Evolutionary conservation across 2,888 invertebrate species (phyloP).

Genomic region (Amphipyra tragopoginis): DNA sequence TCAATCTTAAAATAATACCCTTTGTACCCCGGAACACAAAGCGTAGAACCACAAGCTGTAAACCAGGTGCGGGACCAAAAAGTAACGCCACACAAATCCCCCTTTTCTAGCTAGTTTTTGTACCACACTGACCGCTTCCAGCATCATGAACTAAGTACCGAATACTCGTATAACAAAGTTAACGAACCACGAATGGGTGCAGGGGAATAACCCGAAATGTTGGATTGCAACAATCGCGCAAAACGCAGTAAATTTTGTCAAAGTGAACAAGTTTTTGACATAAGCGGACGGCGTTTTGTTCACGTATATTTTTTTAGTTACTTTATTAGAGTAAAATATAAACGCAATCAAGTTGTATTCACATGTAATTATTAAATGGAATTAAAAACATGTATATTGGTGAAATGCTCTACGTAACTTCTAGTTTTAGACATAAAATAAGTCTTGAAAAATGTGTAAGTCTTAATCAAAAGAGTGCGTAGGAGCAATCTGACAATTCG

Average conservation of each 20-base stretch:
- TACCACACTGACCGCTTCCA: slow-evolving; percentile 60
- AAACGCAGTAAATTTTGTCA: slow-evolving; percentile 81
- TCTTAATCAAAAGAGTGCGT: too few relatives aligned
- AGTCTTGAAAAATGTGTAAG: too few relatives aligned
- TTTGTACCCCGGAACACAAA: slow-evolving; percentile 17
- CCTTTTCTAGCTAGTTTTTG: slow-evolving; percentile 53
- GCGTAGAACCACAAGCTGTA: slow-evolving; percentile 15
- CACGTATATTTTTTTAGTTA: neutral
- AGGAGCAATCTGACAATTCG: too few relatives aligned
- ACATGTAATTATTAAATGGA: too few relatives aligned
- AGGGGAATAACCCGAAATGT: slow-evolving; percentile 81
- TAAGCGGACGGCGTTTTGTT: slow-evolving; percentile 48
- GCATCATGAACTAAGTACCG: slow-evolving; percentile 82
- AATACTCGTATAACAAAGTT: slow-evolving; percentile 85
- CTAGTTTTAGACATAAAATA: too few relatives aligned
- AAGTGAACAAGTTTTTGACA: slow-evolving; percentile 63
- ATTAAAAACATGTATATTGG: too few relatives aligned
- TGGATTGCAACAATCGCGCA: slow-evolving; percentile 84
- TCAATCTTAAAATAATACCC: too few relatives aligned
- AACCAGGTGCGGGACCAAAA: slow-evolving; percentile 32
- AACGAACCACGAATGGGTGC: slow-evolving; percentile 87
- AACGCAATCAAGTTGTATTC: too few relatives aligned
- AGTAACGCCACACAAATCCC: slow-evolving; percentile 34
- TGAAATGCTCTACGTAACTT: too few relatives aligned
- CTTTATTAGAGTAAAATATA: too few relatives aligned